Percentiles rank a stretch among this genome's conserved stretches.
Conservation (phyloP, 2,888 invertebrate genomes). For the Drosophila diplacantha region DNA sequence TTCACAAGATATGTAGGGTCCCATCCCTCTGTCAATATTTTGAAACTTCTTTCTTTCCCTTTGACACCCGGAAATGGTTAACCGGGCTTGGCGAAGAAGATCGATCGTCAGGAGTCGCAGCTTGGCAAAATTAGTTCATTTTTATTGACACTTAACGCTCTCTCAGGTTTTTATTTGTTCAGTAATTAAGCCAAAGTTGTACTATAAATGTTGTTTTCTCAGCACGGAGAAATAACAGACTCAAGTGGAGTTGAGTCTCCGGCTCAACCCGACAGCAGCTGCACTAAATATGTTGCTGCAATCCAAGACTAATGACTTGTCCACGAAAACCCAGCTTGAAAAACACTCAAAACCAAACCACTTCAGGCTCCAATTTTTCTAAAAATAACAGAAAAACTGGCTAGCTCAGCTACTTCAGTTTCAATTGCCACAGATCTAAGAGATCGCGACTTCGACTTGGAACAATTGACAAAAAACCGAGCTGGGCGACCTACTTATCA, state of each 20-base stretch:
- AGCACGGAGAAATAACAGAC: conserved; percentile 17
- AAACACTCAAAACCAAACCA: conserved; percentile 47
- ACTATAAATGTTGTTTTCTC: conserved; percentile 17
- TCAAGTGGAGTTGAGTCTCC: conserved; percentile 20
- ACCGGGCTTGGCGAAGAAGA: conserved; percentile 29
- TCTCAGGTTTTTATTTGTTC: conserved; percentile 33
- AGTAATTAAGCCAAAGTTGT: conserved; percentile 36
- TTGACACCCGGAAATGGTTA: conserved; percentile 17
- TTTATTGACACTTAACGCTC: conserved; percentile 47
- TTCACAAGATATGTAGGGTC: background rate
- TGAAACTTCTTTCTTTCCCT: conserved; percentile 36
- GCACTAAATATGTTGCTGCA: conserved; percentile 51
- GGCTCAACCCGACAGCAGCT: conserved; percentile 44
- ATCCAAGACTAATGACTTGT: conserved; percentile 25
- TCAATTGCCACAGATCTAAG: conserved; percentile 50
- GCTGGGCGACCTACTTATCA: conserved; percentile 54
- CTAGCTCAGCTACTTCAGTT: conserved; percentile 58
- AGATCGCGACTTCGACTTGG: conserved; percentile 45
- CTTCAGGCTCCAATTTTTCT: conserved; percentile 47
- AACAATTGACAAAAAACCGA: conserved; percentile 59
- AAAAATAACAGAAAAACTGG: conserved; percentile 55
- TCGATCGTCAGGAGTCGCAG: conserved; percentile 37
- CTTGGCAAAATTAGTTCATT: conserved; percentile 43
- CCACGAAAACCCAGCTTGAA: conserved; percentile 23
- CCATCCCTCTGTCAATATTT: conserved; percentile 53